Conservation (phyloP, 2,797 vertebrate genomes). For the Mico argentatus region DNA sequence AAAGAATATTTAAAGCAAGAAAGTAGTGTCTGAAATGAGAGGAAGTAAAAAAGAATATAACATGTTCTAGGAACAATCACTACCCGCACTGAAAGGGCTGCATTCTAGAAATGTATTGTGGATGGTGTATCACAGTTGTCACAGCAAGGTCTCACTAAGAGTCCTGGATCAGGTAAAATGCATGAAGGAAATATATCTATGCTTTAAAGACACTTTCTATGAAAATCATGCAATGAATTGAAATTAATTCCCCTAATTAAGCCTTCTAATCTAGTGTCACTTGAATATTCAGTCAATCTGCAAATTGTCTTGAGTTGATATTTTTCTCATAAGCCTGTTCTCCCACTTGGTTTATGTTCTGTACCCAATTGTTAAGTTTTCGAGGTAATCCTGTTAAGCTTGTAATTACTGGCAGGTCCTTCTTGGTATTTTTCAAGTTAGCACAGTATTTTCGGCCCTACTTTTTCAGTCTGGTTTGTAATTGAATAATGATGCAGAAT, state of each 20-base stretch:
- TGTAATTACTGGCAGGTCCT: not conserved
- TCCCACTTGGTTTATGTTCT: not conserved
- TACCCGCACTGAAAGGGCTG: not conserved
- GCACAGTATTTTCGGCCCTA: not conserved
- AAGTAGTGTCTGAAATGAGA: not conserved
- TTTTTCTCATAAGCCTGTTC: not conserved
- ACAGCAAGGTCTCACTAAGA: not conserved
- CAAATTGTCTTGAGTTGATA: not conserved
- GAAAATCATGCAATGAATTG: not conserved
- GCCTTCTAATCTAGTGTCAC: not conserved
- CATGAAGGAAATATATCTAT: not conserved
- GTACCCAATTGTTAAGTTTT: not conserved
- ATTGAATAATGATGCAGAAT: not conserved
- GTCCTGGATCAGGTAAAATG: not conserved
- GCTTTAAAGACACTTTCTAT: not conserved
- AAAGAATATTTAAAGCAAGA: not conserved
- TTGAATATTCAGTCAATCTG: not conserved
- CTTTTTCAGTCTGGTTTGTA: not conserved
- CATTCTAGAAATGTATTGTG: not conserved
- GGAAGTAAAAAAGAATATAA: not conserved
- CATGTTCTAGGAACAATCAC: not conserved
- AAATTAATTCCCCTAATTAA: not conserved
- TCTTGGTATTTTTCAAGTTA: not conserved
- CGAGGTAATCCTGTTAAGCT: not conserved
- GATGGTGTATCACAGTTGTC: not conserved